Conservation (phyloP, 2,888 invertebrate genomes). For the Aphrophora alni region DNA sequence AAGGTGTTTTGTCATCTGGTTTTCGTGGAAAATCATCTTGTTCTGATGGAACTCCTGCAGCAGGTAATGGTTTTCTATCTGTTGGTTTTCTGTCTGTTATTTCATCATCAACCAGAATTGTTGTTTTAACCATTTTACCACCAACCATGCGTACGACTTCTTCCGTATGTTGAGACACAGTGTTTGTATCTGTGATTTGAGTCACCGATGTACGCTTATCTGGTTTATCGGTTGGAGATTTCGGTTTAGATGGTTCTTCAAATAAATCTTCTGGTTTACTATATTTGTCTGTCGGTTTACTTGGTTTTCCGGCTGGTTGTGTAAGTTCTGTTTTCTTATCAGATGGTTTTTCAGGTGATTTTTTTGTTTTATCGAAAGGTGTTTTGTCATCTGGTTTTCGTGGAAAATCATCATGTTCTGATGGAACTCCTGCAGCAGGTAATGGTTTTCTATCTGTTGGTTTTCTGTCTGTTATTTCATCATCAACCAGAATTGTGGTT, state of each 20-base stretch:
- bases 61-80: slow-evolving; percentile 23
- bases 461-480: neutral
- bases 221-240: neutral
- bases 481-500: slow-evolving; percentile 22
- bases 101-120: slow-evolving; percentile 16
- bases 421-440: slow-evolving; percentile 12
- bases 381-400: neutral
- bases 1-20: too few relatives aligned
- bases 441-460: neutral
- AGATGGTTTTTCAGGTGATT: slow-evolving; percentile 11
- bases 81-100: slow-evolving; percentile 2
- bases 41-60: neutral
- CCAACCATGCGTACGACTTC: neutral
- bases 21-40: too few relatives aligned
- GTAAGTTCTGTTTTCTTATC: neutral
- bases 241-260: neutral
- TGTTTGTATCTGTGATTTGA: neutral
- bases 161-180: neutral
- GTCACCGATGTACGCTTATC: neutral
- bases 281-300: slow-evolving; percentile 9
- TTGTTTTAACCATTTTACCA: slow-evolving; percentile 23
- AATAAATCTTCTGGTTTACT: slow-evolving; percentile 24
- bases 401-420: slow-evolving; percentile 7
- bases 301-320: neutral
- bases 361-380: slow-evolving; percentile 13